Percentiles rank a stretch among this genome's conserved stretches.
These are phyloP conservation scores for Actinernus sp. DNA, from an alignment of 92 coral and sea anemone genomes.

Conservation along the genomic window DNA sequence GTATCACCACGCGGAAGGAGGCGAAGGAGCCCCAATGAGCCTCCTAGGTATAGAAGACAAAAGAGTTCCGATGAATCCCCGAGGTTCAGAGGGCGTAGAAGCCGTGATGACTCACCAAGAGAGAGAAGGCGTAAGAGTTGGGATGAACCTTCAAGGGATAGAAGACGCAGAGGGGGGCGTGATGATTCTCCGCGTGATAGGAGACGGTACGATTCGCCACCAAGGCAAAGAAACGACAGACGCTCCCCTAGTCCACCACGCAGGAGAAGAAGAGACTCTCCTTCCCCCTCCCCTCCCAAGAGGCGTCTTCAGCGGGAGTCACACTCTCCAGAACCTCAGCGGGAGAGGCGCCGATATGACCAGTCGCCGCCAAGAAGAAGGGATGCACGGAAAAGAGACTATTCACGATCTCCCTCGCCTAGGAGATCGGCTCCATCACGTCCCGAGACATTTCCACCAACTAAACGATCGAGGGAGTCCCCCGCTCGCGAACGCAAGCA, in stretches of 20 bases:
- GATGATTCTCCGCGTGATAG: constrained; percentile 60
- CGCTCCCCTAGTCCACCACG: constrained; percentile 65
- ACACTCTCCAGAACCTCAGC: constrained; percentile 54
- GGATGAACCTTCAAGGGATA: constrained; percentile 29
- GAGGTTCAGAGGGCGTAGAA: constrained; percentile 54
- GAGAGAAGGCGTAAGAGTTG: constrained; percentile 35
- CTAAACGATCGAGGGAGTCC: background rate
- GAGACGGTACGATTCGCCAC: constrained; percentile 53
- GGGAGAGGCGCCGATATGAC: constrained; percentile 28
- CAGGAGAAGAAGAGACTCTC: constrained; percentile 23
- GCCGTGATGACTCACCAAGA: constrained; percentile 44
- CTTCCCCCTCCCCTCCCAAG: constrained; percentile 43
- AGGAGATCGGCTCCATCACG: background rate
- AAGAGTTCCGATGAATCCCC: constrained; percentile 23
- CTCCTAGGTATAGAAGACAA: constrained; percentile 63
- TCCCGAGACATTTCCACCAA: background rate
- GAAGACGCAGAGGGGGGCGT: constrained; percentile 20
- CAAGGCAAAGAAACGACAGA: constrained; percentile 34
- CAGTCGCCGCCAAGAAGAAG: constrained; percentile 58
- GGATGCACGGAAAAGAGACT: background rate
- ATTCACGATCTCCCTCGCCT: constrained; percentile 31
- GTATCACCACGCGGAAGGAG: constrained; percentile 70
- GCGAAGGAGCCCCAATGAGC: constrained; percentile 66
- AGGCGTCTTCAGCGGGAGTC: constrained; percentile 52
- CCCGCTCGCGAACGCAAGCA: constrained; percentile 5